A percentile compares a stretch with the other conserved stretches of the same genome.
phyloP scores from a whole-genome alignment of 1,140 invertebrate genomes.

The Ostrea edulis region DNA sequence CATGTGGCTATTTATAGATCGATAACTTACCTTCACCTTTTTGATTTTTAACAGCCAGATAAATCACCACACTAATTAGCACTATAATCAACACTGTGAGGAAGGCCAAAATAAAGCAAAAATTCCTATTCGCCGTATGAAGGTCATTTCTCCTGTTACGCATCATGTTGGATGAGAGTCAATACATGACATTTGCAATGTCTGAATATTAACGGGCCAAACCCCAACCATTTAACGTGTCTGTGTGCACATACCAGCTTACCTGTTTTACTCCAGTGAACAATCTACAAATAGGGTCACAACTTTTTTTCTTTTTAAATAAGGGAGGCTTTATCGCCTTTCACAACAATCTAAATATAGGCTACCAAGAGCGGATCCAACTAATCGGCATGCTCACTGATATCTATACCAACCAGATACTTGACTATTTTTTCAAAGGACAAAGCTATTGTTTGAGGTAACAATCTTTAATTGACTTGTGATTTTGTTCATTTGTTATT shows the following conservation, averaged over 20 bases:
- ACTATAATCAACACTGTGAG: conserved; percentile 42
- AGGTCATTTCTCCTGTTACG: conserved; percentile 22
- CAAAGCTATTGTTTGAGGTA: too few species aligned
- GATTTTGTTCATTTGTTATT: too few species aligned
- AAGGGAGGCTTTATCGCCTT: neutral
- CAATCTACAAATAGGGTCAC: neutral
- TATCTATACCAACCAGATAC: too few species aligned
- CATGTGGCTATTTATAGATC: neutral
- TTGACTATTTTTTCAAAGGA: too few species aligned
- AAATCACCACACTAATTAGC: conserved; percentile 48
- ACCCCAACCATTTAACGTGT: conserved; percentile 1
- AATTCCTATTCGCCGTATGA: conserved; percentile 19
- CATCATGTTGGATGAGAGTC: neutral
- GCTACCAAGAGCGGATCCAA: neutral
- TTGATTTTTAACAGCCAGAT: conserved; percentile 34
- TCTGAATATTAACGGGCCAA: neutral
- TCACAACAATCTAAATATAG: neutral
- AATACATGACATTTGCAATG: neutral
- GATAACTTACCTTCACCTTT: conserved; percentile 42
- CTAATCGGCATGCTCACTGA: neutral
- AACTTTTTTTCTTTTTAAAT: neutral
- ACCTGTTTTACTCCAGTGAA: neutral
- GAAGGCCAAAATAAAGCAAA: conserved; percentile 42
- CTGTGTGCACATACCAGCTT: neutral
- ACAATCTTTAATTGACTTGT: too few species aligned